Evolutionary conservation across 2,797 vertebrate genomes (phyloP).

Genomic region (Pangasius sanitwongsei): DNA sequence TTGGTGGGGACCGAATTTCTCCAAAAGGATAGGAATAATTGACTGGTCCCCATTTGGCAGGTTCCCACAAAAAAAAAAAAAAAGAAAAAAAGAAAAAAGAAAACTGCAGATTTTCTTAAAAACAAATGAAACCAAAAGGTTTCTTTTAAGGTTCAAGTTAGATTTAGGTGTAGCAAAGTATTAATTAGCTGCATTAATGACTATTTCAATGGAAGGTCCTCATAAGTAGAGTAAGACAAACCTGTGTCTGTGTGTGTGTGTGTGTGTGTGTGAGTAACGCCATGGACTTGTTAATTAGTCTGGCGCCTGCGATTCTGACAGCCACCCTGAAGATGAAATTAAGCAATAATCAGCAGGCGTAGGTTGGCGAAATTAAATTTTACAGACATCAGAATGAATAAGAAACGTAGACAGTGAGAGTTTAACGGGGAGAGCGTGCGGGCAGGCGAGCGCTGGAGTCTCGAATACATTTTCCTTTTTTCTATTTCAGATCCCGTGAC

Average conservation of each 20-base stretch:
- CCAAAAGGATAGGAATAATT: background rate
- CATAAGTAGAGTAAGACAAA: background rate
- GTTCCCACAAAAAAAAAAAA: background rate
- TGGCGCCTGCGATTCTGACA: constrained; percentile 49
- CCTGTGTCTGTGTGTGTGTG: constrained; percentile 18
- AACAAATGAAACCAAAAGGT: background rate
- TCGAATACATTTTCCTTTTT: constrained; percentile 21
- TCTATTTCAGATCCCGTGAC: constrained; percentile 39
- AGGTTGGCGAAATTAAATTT: constrained; percentile 51
- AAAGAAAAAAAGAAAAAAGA: too few species aligned
- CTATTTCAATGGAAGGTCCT: background rate
- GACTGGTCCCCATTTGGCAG: background rate
- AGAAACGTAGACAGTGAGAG: constrained; percentile 21
- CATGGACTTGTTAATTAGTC: constrained; percentile 41
- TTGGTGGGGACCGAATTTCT: background rate
- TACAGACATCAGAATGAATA: constrained; percentile 50
- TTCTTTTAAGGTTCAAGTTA: background rate
- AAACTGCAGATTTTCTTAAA: background rate
- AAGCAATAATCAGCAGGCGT: constrained; percentile 47
- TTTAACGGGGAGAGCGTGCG: background rate
- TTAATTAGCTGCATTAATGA: background rate
- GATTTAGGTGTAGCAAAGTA: background rate
- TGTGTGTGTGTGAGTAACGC: constrained; percentile 29
- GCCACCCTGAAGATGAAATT: constrained; percentile 41
- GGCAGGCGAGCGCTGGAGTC: constrained; percentile 22